phyloP scores from a whole-genome alignment of 92 coral and sea anemone species.

The Bergia sp. region DNA sequence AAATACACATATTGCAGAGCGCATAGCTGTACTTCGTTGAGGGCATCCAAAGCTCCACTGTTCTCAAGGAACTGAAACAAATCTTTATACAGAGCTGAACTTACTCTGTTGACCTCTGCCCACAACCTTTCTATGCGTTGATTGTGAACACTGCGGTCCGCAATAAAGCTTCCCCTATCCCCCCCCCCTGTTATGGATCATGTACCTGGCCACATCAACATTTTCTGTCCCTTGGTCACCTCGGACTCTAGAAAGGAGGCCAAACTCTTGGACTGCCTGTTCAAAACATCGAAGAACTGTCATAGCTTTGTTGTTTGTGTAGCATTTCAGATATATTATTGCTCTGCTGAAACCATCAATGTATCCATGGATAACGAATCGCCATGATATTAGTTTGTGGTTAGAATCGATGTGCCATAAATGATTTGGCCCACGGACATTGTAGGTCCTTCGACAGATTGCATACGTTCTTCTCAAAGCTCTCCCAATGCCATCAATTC shows the following conservation, averaged over 20 bases:
- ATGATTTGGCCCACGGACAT: neutral
- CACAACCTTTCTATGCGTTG: constrained; percentile 65
- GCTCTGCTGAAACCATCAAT: constrained; percentile 4
- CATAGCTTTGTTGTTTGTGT: constrained; percentile 57
- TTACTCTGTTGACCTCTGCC: constrained; percentile 15
- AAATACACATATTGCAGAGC: constrained; percentile 45
- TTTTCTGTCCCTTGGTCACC: constrained; percentile 64
- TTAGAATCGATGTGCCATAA: constrained; percentile 44
- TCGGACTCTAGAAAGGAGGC: constrained; percentile 63
- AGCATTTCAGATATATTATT: constrained; percentile 46
- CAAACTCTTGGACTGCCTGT: constrained; percentile 49
- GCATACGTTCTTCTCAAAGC: constrained; percentile 32
- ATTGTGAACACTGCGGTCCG: constrained; percentile 50
- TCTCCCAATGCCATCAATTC: constrained; percentile 34
- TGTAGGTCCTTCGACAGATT: neutral
- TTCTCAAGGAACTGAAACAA: constrained; percentile 39
- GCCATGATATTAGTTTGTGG: constrained; percentile 64
- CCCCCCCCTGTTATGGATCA: constrained; percentile 57
- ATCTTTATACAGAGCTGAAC: constrained; percentile 49
- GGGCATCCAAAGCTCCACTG: constrained; percentile 39
- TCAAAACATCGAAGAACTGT: constrained; percentile 50
- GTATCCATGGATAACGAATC: constrained; percentile 57
- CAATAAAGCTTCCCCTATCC: too few relatives aligned
- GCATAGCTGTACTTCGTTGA: constrained; percentile 44
- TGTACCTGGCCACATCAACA: constrained; percentile 65